Conservation (phyloP, 2,888 invertebrate genomes). For the Seladonia tumulorum region DNA sequence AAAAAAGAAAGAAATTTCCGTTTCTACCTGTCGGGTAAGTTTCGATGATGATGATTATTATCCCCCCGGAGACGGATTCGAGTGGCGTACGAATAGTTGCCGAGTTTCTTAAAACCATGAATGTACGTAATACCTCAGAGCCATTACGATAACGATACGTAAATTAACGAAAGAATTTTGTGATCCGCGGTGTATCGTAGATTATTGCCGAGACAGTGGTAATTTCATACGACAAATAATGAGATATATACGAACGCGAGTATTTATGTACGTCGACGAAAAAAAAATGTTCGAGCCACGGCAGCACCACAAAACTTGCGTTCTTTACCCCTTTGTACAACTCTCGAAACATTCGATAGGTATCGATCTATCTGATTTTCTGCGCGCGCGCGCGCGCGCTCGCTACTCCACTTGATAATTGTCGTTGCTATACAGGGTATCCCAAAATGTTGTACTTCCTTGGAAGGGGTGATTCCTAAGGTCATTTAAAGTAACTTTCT, state of each 20-base stretch:
- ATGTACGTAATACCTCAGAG: slow-evolving; percentile 61
- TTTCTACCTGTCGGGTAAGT: slow-evolving; percentile 41
- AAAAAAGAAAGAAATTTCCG: slow-evolving; percentile 21
- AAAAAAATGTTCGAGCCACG: slow-evolving; percentile 41
- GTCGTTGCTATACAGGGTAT: slow-evolving; percentile 16
- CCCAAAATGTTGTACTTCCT: neutral
- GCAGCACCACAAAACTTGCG: slow-evolving; percentile 22
- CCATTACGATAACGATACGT: slow-evolving; percentile 61
- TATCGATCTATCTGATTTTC: slow-evolving; percentile 26
- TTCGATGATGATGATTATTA: slow-evolving; percentile 32
- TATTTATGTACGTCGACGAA: slow-evolving; percentile 57
- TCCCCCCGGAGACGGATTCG: slow-evolving; percentile 28
- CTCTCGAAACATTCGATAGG: slow-evolving; percentile 27
- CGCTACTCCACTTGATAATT: slow-evolving; percentile 36
- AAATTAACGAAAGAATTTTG: slow-evolving; percentile 59
- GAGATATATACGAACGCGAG: slow-evolving; percentile 43
- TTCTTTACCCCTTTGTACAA: slow-evolving; percentile 35
- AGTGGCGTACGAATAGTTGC: slow-evolving; percentile 43
- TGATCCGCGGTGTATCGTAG: slow-evolving; percentile 63
- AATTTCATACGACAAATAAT: slow-evolving; percentile 62
- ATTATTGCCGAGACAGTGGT: slow-evolving; percentile 53
- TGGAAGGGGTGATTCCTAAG: neutral
- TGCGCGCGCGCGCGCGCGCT: slow-evolving; percentile 8
- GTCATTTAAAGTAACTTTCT: neutral
- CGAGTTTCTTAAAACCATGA: slow-evolving; percentile 50